These are phyloP conservation scores for Tolmerus cingulatus DNA, from an alignment of 2,888 invertebrate species.

Conservation along the genomic window DNA sequence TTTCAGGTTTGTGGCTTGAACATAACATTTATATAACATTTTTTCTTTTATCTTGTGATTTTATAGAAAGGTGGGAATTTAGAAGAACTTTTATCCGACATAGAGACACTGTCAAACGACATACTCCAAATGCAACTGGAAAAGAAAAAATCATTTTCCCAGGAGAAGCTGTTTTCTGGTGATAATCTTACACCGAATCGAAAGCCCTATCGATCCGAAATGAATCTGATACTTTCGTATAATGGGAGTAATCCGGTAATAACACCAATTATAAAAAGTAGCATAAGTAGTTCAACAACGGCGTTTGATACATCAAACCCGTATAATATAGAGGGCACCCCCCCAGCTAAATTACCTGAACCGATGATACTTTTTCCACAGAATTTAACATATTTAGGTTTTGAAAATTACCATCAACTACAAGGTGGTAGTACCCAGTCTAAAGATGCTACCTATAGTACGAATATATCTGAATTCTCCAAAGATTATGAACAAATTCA, in stretches of 20 bases:
- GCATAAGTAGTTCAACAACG: conserved; percentile 47
- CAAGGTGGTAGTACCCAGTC: conserved; percentile 41
- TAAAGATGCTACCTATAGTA: conserved; percentile 42
- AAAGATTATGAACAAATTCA: conserved; percentile 23
- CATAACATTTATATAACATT: too few relatives aligned
- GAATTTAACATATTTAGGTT: conserved; percentile 61
- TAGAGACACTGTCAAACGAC: conserved; percentile 68
- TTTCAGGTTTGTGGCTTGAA: conserved; percentile 44
- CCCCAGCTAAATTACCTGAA: conserved; percentile 60
- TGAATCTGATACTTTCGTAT: conserved; percentile 61
- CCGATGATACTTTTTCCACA: conserved; percentile 62
- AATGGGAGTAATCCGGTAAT: conserved; percentile 57
- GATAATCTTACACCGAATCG: conserved; percentile 48
- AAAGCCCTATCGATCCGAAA: conserved; percentile 63
- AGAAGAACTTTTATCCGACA: conserved; percentile 74
- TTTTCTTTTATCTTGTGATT: not conserved
- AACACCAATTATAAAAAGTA: conserved; percentile 50
- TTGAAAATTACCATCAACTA: conserved; percentile 56
- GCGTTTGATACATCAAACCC: not conserved
- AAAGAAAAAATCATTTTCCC: conserved; percentile 54
- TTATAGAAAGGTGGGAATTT: conserved; percentile 70
- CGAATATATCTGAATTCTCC: not conserved
- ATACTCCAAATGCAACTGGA: conserved; percentile 60
- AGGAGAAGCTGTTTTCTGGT: conserved; percentile 41
- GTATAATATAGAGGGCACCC: conserved; percentile 29